phyloP scores from a whole-genome alignment of 2,797 vertebrate genomes.

The Geotria australis region DNA sequence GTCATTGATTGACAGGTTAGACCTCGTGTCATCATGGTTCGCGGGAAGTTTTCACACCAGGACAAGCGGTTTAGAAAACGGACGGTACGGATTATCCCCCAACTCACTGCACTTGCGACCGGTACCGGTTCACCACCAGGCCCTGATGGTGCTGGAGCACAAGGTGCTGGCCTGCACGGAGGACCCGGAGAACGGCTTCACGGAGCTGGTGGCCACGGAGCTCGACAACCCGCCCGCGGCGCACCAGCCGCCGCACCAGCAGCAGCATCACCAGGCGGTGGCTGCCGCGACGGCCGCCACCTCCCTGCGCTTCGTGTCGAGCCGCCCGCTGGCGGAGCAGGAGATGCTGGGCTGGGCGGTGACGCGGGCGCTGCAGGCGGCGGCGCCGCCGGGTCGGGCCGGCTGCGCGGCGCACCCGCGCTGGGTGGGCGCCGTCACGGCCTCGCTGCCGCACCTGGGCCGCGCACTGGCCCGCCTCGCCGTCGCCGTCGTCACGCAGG shows the following conservation, averaged over 20 bases:
- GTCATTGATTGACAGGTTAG: too few relatives aligned
- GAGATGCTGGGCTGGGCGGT: constrained; percentile 95
- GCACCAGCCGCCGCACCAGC: neutral
- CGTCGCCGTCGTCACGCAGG: constrained; percentile 75
- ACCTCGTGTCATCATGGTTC: too few relatives aligned
- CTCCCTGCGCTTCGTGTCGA: constrained; percentile 72
- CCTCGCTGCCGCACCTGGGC: constrained; percentile 88
- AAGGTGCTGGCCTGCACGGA: constrained; percentile 49
- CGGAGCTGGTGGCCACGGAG: neutral
- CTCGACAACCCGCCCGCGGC: neutral
- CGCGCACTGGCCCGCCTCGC: constrained; percentile 66
- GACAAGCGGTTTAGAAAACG: too few relatives aligned
- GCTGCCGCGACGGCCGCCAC: constrained; percentile 76
- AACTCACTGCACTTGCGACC: too few relatives aligned
- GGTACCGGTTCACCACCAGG: neutral
- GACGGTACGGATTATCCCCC: too few relatives aligned
- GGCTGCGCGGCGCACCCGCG: constrained; percentile 94
- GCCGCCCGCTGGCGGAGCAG: constrained; percentile 84
- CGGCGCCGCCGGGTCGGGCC: constrained; percentile 15
- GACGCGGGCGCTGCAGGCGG: constrained; percentile 54
- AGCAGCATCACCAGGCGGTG: constrained; percentile 15
- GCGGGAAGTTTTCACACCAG: too few relatives aligned
- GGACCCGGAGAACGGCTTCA: constrained; percentile 31
- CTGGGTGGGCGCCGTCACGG: constrained; percentile 80
- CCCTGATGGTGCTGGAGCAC: constrained; percentile 61